phyloP scores from a whole-genome alignment of 2,888 invertebrate genomes.

The Cerceris rybyensis region DNA sequence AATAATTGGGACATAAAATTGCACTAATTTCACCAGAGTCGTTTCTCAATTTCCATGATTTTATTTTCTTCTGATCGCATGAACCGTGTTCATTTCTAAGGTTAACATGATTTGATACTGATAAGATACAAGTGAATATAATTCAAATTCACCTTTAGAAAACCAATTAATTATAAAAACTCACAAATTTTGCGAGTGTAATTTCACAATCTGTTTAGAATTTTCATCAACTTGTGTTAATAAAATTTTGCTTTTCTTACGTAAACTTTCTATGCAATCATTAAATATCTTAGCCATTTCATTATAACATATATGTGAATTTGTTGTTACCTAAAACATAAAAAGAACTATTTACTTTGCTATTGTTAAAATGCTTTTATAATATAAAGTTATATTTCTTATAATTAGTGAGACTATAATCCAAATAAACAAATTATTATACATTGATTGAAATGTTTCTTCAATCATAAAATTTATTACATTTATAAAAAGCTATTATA shows the following conservation, averaged over 20 bases:
- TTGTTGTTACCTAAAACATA: too few relatives aligned
- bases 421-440: too few relatives aligned
- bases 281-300: conserved; percentile 57
- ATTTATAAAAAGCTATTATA: too few relatives aligned
- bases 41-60: conserved; percentile 65
- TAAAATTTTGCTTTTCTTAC: conserved; percentile 60
- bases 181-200: conserved; percentile 7
- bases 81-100: neutral
- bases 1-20: conserved; percentile 55
- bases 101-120: conserved; percentile 11
- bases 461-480: too few relatives aligned
- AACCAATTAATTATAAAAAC: neutral
- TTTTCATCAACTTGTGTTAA: conserved; percentile 49
- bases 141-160: neutral
- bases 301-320: neutral
- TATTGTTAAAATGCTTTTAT: too few relatives aligned
- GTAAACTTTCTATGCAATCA: conserved; percentile 54
- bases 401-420: too few relatives aligned
- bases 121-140: conserved; percentile 25
- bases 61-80: neutral
- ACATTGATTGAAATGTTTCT: too few relatives aligned
- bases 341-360: too few relatives aligned
- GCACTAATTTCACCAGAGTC: conserved; percentile 57
- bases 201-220: conserved; percentile 47
- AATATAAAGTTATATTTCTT: too few relatives aligned